These are phyloP conservation scores for Calonectris borealis DNA, from an alignment of 2,113 vertebrate species.

Conservation along the genomic window DNA sequence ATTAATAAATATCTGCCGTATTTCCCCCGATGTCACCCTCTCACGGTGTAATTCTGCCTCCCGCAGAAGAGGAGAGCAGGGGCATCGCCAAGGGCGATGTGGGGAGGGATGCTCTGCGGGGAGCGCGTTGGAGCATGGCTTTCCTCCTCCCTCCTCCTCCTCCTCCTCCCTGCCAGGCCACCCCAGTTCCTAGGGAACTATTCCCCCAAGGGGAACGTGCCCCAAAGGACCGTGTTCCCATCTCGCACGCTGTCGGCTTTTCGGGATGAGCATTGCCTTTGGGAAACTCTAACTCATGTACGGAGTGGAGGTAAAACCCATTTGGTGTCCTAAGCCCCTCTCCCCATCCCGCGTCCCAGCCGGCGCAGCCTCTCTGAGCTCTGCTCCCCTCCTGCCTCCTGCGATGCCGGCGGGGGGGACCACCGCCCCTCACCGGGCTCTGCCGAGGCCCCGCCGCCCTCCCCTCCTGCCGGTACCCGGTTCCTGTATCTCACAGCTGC, in stretches of 20 bases:
- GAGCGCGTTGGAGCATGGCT: accelerated
- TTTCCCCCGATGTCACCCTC: not conserved
- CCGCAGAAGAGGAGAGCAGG: not conserved
- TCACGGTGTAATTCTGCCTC: accelerated
- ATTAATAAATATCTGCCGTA: accelerated
- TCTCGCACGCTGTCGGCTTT: not conserved
- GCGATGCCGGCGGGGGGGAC: accelerated
- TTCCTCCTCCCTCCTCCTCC: not conserved
- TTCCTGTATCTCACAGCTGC: not conserved
- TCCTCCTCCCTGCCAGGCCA: not conserved
- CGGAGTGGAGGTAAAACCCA: accelerated
- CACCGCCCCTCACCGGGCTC: too few relatives aligned
- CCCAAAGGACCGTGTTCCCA: accelerated
- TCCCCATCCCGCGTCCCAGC: too few relatives aligned
- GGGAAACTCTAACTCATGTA: not conserved
- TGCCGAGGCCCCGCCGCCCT: not conserved
- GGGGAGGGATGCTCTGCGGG: not conserved
- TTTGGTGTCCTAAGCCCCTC: not conserved
- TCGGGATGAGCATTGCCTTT: not conserved
- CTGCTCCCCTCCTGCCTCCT: not conserved
- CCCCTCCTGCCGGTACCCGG: not conserved
- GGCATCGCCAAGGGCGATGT: accelerated
- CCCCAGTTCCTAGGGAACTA: accelerated
- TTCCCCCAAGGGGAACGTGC: accelerated
- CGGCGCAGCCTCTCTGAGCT: not conserved